These are phyloP conservation scores for Caenorhabditis panamensis DNA, from an alignment of 2,888 invertebrate genomes.

Conservation along the genomic window DNA sequence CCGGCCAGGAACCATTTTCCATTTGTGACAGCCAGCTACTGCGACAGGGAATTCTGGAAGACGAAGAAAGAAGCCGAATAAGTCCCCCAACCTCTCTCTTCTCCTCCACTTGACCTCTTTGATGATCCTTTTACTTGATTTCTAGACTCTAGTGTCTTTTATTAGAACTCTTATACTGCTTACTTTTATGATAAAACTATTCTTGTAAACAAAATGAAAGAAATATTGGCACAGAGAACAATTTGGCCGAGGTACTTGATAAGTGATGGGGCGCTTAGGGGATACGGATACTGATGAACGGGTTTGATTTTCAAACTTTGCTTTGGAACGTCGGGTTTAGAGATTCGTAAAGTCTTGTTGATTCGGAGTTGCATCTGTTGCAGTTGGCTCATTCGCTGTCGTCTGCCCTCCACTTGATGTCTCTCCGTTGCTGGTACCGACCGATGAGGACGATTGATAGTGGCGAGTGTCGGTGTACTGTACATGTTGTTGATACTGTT, in stretches of 20 bases:
- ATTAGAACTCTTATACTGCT: too few species aligned
- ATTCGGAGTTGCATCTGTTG: background rate
- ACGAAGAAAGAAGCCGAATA: too few species aligned
- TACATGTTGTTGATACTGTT: conserved; percentile 18
- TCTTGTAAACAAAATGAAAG: too few species aligned
- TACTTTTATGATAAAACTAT: too few species aligned
- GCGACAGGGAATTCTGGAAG: too few species aligned
- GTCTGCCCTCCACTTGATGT: background rate
- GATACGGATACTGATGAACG: background rate
- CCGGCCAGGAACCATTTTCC: too few species aligned
- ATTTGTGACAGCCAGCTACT: too few species aligned
- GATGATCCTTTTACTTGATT: too few species aligned
- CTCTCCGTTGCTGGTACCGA: background rate
- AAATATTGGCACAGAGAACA: background rate
- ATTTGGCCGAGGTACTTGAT: background rate
- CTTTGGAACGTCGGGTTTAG: background rate
- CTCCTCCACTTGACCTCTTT: too few species aligned
- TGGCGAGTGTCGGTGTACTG: background rate
- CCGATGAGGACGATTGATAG: background rate
- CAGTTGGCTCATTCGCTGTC: background rate
- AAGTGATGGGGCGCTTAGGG: too few species aligned
- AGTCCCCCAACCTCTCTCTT: too few species aligned
- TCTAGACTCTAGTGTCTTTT: too few species aligned
- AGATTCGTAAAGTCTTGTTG: conserved; percentile 12
- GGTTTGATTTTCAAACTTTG: background rate